Evolutionary conservation across 2,797 vertebrate species (phyloP), one percentile per base, ranked within the genome.

Genomic region (Adelosebastes latens): DNA sequence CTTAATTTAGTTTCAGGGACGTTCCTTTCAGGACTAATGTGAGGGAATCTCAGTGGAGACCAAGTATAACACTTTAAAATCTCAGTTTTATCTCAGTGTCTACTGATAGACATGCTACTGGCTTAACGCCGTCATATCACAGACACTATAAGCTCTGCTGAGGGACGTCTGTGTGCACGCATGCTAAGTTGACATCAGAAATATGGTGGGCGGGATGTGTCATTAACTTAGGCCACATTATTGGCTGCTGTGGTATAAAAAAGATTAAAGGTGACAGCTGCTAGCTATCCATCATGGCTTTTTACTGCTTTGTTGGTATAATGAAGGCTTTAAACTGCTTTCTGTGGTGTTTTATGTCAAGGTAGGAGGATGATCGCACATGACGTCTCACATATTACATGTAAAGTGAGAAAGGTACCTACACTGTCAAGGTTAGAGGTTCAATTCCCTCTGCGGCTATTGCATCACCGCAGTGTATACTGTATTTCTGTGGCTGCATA

Each of bases 171-270:
- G 81, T 87, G 88, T 49, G 66, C 24, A 14, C 13, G 83, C 87
- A 86, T 90, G 59, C 72, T 89, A 85, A 89, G 52, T 56, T 75
- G 81, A 84, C 77, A 85, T 87, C 64, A 74, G 72, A 69, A 64
- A 56, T 13, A 63, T 1, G 9, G 81, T 82, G 69, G 75, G 84
- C 1, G 16, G 53, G 25, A 60, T 66, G 66, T 78, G 82, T 78
- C 81, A 75, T 89, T 81, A 87, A 78, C 27, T 68, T 16, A 4
- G 60, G 53, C 66, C 62, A 63, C 74, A 72, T 82, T 79, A 87
- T 82, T 72, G 83, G 75, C 80, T 84, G 31, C 64, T 61, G 73
- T 46, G 68, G 55, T 72, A 27, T n/a, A 80, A 49, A 85, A 75
- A 22, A 72, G 74, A 90, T 88, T 86, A 76, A 87, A 87, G 77